Base-by-base conservation (phyloP, 2,113 vertebrate species). In the Corynorhinus townsendii region DNA sequence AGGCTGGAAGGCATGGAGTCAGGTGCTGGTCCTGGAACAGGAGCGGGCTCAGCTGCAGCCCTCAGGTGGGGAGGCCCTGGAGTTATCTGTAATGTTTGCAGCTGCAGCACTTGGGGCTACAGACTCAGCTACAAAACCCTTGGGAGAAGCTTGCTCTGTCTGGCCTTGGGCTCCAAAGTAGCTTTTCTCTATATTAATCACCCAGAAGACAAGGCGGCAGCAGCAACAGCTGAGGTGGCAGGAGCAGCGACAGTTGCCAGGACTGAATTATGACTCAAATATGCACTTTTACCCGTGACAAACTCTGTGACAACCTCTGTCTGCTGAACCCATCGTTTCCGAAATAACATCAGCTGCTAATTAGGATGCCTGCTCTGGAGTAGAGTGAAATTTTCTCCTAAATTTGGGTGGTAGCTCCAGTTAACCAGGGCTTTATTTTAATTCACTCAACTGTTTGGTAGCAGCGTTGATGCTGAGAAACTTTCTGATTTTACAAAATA, bases 31-130 rank as follows among this genome's bases (percentile, higher is more conserved):
- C 26, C 82, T 52, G 35, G 73, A 95, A 38, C 28, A 2, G 12
- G 22, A 83, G 24, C 9, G 24, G 43, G 28, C 43, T 64, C 68
- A 96, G 85, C 77, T 88, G 85, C 76, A 89, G 68, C 33, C 87
- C 24, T 24, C 35, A 24, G 43, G 59, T 16, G 69, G 35, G 56
- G 72, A 79, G 69, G 72, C 40, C 52, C 40, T 17, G 33, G 40
- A 73, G 28, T 90, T 38, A n/a, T 40, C 47, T 81, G 15, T 38
- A 72, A 66, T 20, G 38, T 43, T 10, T 49, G 64, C 90, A 95
- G 88, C 92, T 97, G 96, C 76, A 86, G 52, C 43, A 54, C 93
- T 91, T 66, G 54, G 28, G 92, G 69, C 86, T 75, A 84, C 14
- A 73, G n/a, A 35, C 33, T 93, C 49, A 19, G 43, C 59, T 43